Evolutionary conservation across 2,113 vertebrate genomes (phyloP).

Genomic region (rabbit (Oryctolagus cuniculus)): mOryCun1.1 NC_091432.1:77919501-77920000

Average conservation of each 20-base stretch:
- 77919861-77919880: neutral
- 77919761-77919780: neutral
- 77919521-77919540: neutral
- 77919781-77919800: neutral
- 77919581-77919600: neutral
- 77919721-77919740: neutral
- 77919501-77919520: neutral
- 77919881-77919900: neutral
- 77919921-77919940: neutral
- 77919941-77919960: neutral
- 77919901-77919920: neutral
- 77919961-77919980: neutral
- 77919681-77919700: slow-evolving; percentile 35
- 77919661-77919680: neutral
- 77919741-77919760: neutral
- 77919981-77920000: neutral
- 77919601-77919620: neutral
- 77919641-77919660: neutral
- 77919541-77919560: neutral
- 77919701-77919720: neutral
- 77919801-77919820: neutral
- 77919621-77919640: neutral
- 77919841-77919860: neutral
- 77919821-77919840: neutral
- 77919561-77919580: neutral